A percentile compares a stretch with the other conserved stretches of the same genome.
Conservation (phyloP, 2,113 vertebrate genomes). For the Ageneiosus marmoratus region DNA sequence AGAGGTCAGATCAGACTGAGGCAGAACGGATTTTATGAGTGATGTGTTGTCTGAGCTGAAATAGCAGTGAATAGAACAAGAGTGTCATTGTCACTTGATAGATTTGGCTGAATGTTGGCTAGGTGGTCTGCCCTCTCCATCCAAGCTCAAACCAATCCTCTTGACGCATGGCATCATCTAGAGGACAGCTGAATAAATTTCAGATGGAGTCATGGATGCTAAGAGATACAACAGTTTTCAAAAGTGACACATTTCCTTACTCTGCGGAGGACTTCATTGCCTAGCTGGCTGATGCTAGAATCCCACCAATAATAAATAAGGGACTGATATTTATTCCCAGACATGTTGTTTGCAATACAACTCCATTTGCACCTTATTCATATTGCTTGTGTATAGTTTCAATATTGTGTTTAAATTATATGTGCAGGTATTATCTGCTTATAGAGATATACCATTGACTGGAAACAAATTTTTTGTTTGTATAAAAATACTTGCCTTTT, state of each 20-base stretch:
- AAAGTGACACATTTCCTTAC: constrained; percentile 68
- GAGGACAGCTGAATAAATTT: constrained; percentile 72
- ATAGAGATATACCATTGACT: too few relatives aligned
- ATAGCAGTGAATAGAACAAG: constrained; percentile 14
- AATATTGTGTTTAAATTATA: too few relatives aligned
- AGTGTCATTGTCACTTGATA: constrained; percentile 54
- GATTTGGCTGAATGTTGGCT: constrained; percentile 65
- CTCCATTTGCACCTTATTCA: too few relatives aligned
- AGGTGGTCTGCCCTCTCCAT: constrained; percentile 51
- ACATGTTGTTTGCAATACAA: too few relatives aligned
- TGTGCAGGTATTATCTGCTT: too few relatives aligned
- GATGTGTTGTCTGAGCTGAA: constrained; percentile 31
- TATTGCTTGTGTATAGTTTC: too few relatives aligned
- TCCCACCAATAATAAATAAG: too few relatives aligned
- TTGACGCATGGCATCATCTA: constrained; percentile 64
- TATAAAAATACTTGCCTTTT: too few relatives aligned
- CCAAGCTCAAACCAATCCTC: constrained; percentile 56
- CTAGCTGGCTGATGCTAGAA: constrained; percentile 72
- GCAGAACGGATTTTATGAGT: constrained; percentile 16
- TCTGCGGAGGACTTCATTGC: constrained; percentile 54
- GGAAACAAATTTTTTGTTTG: too few relatives aligned
- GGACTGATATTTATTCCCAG: too few relatives aligned
- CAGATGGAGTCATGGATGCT: constrained; percentile 44
- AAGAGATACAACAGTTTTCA: constrained; percentile 60
- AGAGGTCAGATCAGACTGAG: constrained; percentile 24